Base-by-base conservation (phyloP, 2,888 invertebrate genomes). In the Cecidostiba fungosa region DNA sequence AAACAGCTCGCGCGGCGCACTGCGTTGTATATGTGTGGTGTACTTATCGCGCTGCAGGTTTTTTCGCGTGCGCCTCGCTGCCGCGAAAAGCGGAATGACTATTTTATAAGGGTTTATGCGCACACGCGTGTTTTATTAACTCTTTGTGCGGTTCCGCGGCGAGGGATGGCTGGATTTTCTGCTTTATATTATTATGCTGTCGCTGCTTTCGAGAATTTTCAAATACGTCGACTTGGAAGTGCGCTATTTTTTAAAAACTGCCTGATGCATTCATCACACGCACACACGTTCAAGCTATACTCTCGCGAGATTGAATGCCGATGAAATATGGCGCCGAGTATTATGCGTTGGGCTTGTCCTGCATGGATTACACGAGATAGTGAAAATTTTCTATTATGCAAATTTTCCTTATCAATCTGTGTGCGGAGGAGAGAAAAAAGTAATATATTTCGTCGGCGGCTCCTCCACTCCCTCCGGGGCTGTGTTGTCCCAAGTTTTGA, bases 391-490 rank as follows among this genome's bases (percentile, higher is more conserved):
- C 77, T 77, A 85, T 85, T 80, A 79, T 76, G 77, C 26, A 77
- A 85, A 85, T 77, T 77, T 59, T 16, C 19, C 76, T 81, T 85
- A 85, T 85, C 85, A 77, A 85, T 79, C 36, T 69, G 29, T 54
- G 29, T 79, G n/a, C 77, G 62, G 26, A 66, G 32, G 36, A 23
- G 54, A 50, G 59, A 23, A 36, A 72, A 79, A 84, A 78, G 47
- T 80, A 78, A 84, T 84, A 84, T 78, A 84, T 78, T 62, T 84
- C 77, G 39, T 19, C 23, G 50, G 0, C 19, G n/a, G 8, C 6
- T 8, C 6, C 19, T 10, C 1, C 69, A 8, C 23, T 74, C 43
- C 29, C 59, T 14, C 43, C 14, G 32, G 19, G 39, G 50, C 16
- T 39, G 74, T 23, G 26, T 14, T 16, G 73, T 66, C 78, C 76